phyloP scores from a whole-genome alignment of 2,797 vertebrate species.

The Catamblyrhynchus diadema region DNA sequence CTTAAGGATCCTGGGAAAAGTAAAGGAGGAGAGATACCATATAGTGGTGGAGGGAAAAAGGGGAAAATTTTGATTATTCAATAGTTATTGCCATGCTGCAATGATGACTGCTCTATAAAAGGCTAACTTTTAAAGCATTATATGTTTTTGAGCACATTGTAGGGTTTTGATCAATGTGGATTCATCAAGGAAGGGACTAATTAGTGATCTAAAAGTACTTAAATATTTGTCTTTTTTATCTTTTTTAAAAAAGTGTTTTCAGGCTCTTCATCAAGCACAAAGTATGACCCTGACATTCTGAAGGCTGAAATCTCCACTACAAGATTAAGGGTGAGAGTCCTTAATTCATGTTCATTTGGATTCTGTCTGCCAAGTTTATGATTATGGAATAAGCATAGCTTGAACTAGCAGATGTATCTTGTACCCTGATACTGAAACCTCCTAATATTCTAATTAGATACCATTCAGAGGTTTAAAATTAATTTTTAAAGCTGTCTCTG shows the following conservation, averaged over 20 bases:
- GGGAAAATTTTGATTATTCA: background rate
- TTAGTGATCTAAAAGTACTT: background rate
- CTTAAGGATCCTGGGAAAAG: background rate
- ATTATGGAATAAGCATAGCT: background rate
- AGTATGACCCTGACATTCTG: conserved; percentile 86
- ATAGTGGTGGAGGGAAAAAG: background rate
- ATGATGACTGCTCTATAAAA: background rate
- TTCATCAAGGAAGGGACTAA: background rate
- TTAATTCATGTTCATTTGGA: background rate
- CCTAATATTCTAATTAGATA: background rate
- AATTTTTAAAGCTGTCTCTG: background rate
- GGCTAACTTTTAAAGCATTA: background rate
- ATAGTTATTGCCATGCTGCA: background rate
- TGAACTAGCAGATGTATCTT: background rate
- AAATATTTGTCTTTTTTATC: background rate
- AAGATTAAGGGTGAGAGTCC: conserved; percentile 79
- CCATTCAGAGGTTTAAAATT: background rate
- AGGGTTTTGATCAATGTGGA: background rate
- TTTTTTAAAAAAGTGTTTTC: conserved; percentile 77
- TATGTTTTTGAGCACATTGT: background rate
- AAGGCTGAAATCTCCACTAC: conserved; percentile 87
- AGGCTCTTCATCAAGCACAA: conserved; percentile 84
- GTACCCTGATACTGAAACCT: background rate
- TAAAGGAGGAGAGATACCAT: background rate
- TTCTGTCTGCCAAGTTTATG: background rate